Base-by-base conservation (phyloP, 1,140 invertebrate species). In the Cherax destructor region DNA sequence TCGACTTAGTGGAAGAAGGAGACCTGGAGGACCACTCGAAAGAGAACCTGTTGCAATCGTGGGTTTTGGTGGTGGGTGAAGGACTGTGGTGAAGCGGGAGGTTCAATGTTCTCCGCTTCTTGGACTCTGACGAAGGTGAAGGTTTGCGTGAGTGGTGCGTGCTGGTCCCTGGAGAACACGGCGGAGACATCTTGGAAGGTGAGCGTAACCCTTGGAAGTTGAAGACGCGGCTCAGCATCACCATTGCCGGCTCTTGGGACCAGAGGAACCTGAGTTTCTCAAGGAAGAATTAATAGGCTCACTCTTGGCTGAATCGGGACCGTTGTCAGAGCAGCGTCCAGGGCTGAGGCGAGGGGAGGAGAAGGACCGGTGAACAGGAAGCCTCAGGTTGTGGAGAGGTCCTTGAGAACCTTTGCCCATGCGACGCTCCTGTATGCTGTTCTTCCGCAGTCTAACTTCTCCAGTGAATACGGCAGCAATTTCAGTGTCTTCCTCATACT, bases 391-490 rank as follows among this genome's bases (percentile, higher is more conserved):
- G 10, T n/a, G 24, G 24, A 10, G 56, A 24, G 56, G 41, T 18
- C 59, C 81, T 5, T 21, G 59, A 24, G 65, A 10, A 7, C 81
- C 81, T 21, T 84, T 84, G 81, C n/a, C 10, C 13, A 72, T 61
- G 1, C 81, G 81, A 13, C 81, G 56, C 59, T 84, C 81, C 81
- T 84, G 81, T 30, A 84, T 84, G 81, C 81, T 84, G 59, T 84
- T 84, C 61, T 84, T 84, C 56, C 81, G 24, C 24, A 84, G 56
- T 7, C 16, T 72, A 3, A 84, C 81, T 69, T 69, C 59, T 10
- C 56, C 80, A 21, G 21, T 18, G 24, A 56, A 41, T 41, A 41
- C 30, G 11, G 52, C 0, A 9, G 7, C 52, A 56, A 56, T 13
- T 13, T 56, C 52, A 56, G 52, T 13, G 1, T 7, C 7, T 56